Percentiles rank a stretch among this genome's conserved stretches.
Evolutionary conservation across 2,113 vertebrate species (phyloP).

Genomic region (Leucosticte australis): DNA sequence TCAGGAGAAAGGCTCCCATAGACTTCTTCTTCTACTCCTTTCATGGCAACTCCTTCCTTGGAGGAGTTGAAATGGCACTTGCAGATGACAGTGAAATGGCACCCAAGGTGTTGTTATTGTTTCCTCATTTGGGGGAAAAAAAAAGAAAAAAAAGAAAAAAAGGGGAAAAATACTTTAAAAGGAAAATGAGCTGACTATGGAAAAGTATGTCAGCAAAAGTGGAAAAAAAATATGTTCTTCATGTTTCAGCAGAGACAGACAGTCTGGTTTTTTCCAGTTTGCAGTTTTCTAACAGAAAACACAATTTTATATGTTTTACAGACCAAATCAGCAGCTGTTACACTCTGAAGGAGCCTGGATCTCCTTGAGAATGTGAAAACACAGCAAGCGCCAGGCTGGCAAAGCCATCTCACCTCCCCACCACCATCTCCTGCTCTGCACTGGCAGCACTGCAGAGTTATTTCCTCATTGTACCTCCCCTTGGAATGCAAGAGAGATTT

Average conservation of each 20-base stretch:
- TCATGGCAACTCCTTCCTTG: background rate
- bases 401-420: background rate
- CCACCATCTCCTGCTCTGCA: background rate
- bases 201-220: background rate
- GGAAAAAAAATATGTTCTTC: background rate
- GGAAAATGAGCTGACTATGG: background rate
- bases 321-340: background rate
- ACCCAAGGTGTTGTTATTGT: background rate
- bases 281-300: background rate
- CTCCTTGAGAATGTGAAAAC: background rate
- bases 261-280: background rate
- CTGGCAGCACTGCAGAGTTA: background rate
- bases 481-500: background rate
- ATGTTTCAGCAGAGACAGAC: background rate
- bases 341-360: background rate
- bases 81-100: background rate
- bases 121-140: background rate
- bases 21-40: background rate
- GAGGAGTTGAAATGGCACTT: background rate
- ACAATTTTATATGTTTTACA: background rate
- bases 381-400: background rate
- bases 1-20: background rate
- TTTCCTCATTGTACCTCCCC: background rate
- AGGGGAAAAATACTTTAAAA: accelerated
- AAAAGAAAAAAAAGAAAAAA: accelerated